Evolutionary conservation across 2,797 vertebrate species (phyloP).

Genomic region (Catharus ustulatus): DNA sequence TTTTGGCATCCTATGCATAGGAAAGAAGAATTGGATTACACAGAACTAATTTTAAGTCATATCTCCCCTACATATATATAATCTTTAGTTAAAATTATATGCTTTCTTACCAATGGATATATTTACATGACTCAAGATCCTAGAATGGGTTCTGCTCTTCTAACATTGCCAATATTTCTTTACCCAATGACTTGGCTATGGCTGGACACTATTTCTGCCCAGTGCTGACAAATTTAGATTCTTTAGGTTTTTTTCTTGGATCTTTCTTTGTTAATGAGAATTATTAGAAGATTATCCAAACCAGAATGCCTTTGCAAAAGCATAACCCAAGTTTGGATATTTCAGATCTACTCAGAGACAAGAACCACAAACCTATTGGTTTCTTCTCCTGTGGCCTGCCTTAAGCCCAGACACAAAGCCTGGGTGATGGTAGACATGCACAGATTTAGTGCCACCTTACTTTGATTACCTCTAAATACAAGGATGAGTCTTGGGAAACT

Average conservation of each 20-base stretch:
- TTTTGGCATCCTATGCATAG: not conserved
- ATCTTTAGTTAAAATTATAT: conserved; percentile 9
- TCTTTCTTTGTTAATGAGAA: not conserved
- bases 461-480: not conserved
- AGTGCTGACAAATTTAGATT: conserved; percentile 23
- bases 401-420: not conserved
- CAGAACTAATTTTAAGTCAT: not conserved
- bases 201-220: not conserved
- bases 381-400: not conserved
- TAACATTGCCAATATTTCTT: not conserved
- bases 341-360: not conserved
- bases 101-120: not conserved
- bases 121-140: not conserved
- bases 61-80: not conserved
- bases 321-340: not conserved
- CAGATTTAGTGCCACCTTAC: not conserved
- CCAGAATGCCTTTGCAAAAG: not conserved
- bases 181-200: not conserved
- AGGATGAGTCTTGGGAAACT: not conserved
- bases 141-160: not conserved
- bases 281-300: conserved; percentile 12
- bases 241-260: not conserved
- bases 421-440: not conserved
- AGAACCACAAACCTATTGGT: not conserved
- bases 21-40: not conserved